Evolutionary conservation across 2,797 vertebrate species (phyloP).

Genomic region (Sarcophilus harrisii): DNA sequence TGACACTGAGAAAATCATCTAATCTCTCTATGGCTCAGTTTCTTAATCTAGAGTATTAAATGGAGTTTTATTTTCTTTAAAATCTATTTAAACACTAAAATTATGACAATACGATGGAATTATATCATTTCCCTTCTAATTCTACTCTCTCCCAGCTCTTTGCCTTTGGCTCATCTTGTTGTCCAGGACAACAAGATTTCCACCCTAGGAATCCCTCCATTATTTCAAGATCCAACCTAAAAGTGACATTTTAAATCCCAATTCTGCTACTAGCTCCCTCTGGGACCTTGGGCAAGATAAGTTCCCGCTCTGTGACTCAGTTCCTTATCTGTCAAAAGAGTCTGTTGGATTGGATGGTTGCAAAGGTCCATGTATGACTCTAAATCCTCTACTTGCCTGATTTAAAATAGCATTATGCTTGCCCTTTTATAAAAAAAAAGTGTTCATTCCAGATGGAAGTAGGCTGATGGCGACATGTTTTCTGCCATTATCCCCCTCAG

Average conservation of each 20-base stretch:
- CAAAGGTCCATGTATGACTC: not conserved
- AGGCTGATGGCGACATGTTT: not conserved
- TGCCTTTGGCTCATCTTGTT: not conserved
- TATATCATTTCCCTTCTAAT: not conserved
- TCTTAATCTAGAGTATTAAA: not conserved
- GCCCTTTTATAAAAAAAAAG: conserved; percentile 1
- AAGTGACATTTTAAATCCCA: not conserved
- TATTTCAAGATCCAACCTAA: not conserved
- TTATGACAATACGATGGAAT: not conserved
- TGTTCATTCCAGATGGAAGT: conserved; percentile 48
- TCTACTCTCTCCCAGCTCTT: not conserved
- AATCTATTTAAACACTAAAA: not conserved
- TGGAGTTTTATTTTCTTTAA: not conserved
- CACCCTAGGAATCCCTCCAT: not conserved
- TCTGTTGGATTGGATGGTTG: not conserved
- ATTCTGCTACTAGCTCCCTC: not conserved
- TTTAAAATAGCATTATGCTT: not conserved
- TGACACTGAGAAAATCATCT: not conserved
- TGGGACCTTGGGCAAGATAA: not conserved
- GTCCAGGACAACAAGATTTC: not conserved
- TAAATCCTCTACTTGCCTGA: not conserved
- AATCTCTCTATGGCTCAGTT: not conserved
- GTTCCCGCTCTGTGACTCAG: not conserved
- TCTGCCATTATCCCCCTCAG: conserved; percentile 30
- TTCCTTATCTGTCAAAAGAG: not conserved